phyloP scores from a whole-genome alignment of 2,113 vertebrate species.

The Fregetta grallaria region DNA sequence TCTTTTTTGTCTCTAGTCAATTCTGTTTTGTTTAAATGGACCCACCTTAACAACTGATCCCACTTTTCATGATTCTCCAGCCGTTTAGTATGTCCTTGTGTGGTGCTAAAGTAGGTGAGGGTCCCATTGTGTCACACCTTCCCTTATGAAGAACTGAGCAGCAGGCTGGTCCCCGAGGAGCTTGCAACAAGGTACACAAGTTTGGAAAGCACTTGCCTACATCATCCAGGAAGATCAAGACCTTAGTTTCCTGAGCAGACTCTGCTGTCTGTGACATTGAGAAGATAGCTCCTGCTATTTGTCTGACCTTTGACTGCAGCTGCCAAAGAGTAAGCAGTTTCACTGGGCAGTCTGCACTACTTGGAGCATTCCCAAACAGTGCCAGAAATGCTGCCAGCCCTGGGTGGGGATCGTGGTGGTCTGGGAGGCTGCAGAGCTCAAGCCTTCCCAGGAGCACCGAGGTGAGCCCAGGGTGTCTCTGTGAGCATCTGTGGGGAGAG shows the following conservation, averaged over 20 bases:
- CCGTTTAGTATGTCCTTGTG: neutral
- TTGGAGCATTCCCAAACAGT: neutral
- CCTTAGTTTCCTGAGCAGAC: neutral
- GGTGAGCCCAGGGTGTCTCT: neutral
- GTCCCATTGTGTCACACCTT: neutral
- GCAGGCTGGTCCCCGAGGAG: neutral
- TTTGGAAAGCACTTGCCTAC: neutral
- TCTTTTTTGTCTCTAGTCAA: neutral
- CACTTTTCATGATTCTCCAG: neutral
- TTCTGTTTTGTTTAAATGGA: neutral
- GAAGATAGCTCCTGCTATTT: neutral
- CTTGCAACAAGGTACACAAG: neutral
- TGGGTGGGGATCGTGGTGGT: fast-evolving
- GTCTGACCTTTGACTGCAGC: neutral
- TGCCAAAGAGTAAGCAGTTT: neutral
- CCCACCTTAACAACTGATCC: neutral
- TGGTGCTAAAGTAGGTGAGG: neutral
- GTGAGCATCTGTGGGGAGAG: neutral
- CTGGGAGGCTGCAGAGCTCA: neutral
- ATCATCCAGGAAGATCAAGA: neutral
- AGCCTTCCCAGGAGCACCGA: neutral
- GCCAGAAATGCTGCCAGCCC: neutral
- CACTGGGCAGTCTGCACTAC: neutral
- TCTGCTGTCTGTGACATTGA: neutral
- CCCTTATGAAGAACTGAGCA: neutral